Percentiles rank a stretch among this genome's conserved stretches.
Conservation (phyloP, 2,797 vertebrate genomes). For the Epinephelus malabaricus region DNA sequence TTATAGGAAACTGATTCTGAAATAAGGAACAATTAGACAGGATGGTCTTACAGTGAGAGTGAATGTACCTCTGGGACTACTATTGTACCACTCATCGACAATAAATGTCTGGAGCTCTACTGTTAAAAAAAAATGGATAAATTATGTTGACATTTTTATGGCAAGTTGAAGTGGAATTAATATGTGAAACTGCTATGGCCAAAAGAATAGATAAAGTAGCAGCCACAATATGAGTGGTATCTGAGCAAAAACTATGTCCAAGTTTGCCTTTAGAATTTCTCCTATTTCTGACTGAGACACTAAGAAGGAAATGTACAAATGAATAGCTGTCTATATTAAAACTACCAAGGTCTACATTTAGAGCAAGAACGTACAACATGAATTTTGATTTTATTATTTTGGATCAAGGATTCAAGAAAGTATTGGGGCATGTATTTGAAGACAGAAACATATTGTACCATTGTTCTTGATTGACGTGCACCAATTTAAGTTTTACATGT, state of each 20-base stretch:
- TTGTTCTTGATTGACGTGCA: no score
- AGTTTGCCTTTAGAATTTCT: constrained; percentile 4
- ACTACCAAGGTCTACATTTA: neutral
- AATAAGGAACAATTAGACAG: constrained; percentile 30
- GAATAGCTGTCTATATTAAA: neutral
- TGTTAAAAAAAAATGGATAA: constrained; percentile 8
- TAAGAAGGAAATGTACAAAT: neutral
- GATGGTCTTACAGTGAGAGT: constrained; percentile 18
- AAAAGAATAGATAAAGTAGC: constrained; percentile 8
- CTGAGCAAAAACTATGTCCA: neutral
- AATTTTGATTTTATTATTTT: neutral
- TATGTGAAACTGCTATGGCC: constrained; percentile 14
- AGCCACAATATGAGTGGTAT: constrained; percentile 5
- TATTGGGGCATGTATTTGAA: no score
- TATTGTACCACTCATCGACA: constrained; percentile 25
- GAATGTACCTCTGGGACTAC: constrained; percentile 11
- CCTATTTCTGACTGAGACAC: constrained; percentile 15
- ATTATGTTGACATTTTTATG: constrained; percentile 41
- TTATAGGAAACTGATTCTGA: constrained; percentile 24
- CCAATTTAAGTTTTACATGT: no score
- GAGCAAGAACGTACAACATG: neutral
- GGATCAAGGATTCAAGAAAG: neutral
- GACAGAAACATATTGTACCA: no score
- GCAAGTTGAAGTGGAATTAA: constrained; percentile 34
- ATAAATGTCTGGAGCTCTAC: constrained; percentile 1